Evolutionary conservation across 1,140 invertebrate species (phyloP), one percentile per base, ranked within the genome.

Genomic region (Brachionus sp.): DNA sequence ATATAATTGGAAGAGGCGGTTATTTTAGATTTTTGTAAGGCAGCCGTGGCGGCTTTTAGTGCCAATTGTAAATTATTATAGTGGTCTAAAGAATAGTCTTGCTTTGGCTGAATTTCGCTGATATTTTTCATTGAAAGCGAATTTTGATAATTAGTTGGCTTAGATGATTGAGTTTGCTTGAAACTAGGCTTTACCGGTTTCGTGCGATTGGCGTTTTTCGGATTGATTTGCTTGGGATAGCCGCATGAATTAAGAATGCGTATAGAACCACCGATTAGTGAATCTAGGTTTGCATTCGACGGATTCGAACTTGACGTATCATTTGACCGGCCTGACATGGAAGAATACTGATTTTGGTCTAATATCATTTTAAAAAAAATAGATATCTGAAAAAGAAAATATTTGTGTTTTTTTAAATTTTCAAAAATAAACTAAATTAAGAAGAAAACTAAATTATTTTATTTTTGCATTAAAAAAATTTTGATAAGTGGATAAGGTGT

Each of bases 11-110:
- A 42, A 3, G 77, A 57, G n/a, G 70, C 70, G 19, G 70, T 75
- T 13, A 75, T 75, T 46, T 75, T 75, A 12, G 70, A 75, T 33
- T 75, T 50, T 29, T 80, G 50, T 37, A 80, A 25, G 19, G 77
- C 77, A 12, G 50, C 77, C n/a, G 50, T 80, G 35, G 77, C 77
- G n/a, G 77, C 77, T 35, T 37, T 80, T 0, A 80, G 57, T 6
- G 77, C 77, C 50, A 80, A 62, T 44, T 80, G 77, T 16, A 80
- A 23, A 80, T 80, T 78, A 42, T 78, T 78, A 50, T 57, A 78
- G 37, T 78, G 75, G 37, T 62, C 57, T 5, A 35, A 44, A 1
- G 70, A 29, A 25, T 13, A 46, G 7, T 75, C 70, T 25, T 46
- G 39, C 46, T 75, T 75, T 3, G 19, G 25, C 7, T 16, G 70